Conservation (phyloP, 1,140 invertebrate species). For the Danaus plexippus region DNA sequence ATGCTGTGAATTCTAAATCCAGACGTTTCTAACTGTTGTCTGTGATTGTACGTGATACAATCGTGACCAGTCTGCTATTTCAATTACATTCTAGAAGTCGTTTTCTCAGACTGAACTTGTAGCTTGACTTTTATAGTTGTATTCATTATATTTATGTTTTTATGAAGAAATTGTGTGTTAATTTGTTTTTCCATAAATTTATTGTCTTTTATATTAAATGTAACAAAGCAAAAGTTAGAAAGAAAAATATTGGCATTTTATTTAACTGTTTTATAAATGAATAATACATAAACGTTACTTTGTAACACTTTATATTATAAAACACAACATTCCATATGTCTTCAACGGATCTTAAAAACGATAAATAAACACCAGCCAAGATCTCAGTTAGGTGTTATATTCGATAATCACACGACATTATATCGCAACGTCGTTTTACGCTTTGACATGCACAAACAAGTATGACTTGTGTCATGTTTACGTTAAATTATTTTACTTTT, state of each 20-base stretch:
- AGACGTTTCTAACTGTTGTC: conserved; percentile 17
- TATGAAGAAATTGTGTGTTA: no score
- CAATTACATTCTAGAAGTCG: conserved; percentile 68
- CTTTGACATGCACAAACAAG: no score
- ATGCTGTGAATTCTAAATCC: no score
- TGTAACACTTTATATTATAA: conserved; percentile 42
- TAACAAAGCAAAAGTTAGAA: no score
- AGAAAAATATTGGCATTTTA: no score
- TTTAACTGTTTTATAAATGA: no score
- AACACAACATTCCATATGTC: conserved; percentile 66
- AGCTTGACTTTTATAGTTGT: conserved; percentile 6
- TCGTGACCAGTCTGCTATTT: conserved; percentile 66
- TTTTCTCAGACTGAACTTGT: conserved; percentile 43
- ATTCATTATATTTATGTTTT: no score
- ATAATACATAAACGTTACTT: conserved; percentile 24
- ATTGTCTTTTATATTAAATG: no score
- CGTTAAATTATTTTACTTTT: no score
- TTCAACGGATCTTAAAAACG: conserved; percentile 62
- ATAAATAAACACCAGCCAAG: conserved; percentile 65
- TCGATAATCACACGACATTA: conserved; percentile 31
- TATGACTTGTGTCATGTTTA: no score
- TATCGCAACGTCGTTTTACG: not conserved
- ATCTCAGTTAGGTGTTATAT: conserved; percentile 38
- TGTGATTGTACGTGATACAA: conserved; percentile 39
- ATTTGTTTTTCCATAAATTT: no score